Percentiles rank a stretch among this genome's conserved stretches.
These are phyloP conservation scores for Psix sp. DNA, from an alignment of 1,140 invertebrate species.

Conservation along the genomic window DNA sequence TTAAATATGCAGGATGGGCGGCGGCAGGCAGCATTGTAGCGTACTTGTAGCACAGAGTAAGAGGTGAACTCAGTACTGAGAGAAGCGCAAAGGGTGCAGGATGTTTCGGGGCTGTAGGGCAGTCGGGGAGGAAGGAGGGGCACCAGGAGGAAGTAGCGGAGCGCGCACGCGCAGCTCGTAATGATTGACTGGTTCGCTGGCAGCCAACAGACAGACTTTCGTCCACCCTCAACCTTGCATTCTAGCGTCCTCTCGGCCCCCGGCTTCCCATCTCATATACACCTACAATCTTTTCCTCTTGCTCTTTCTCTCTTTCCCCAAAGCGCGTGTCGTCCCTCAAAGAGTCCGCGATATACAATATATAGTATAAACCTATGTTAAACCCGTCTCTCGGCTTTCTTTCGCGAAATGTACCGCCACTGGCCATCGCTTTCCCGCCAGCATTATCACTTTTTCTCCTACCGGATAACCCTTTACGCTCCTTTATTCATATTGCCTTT, in stretches of 20 bases:
- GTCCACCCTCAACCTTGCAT: slow-evolving; percentile 61
- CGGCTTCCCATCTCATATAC: slow-evolving; percentile 39
- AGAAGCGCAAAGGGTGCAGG: slow-evolving; percentile 67
- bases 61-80: slow-evolving; percentile 70
- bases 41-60: slow-evolving; percentile 72
- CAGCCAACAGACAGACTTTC: slow-evolving; percentile 78
- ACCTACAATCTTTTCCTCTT: slow-evolving; percentile 37
- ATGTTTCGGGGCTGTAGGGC: slow-evolving; percentile 44
- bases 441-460: slow-evolving; percentile 51
- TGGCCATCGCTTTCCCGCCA: slow-evolving; percentile 43
- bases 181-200: slow-evolving; percentile 78
- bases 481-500: slow-evolving; percentile 24
- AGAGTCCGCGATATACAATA: slow-evolving; percentile 75
- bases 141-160: slow-evolving; percentile 50
- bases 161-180: slow-evolving; percentile 74
- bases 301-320: slow-evolving; percentile 49
- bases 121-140: slow-evolving; percentile 39
- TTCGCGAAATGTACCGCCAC: slow-evolving; percentile 47
- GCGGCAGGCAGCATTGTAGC: slow-evolving; percentile 72
- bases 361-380: slow-evolving; percentile 62
- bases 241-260: slow-evolving; percentile 20
- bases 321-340: slow-evolving; percentile 68
- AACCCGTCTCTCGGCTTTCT: slow-evolving; percentile 56
- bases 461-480: slow-evolving; percentile 41
- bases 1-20: slow-evolving; percentile 78